phyloP scores from a whole-genome alignment of 2,113 vertebrate genomes.

The Anolis sagrei region DNA sequence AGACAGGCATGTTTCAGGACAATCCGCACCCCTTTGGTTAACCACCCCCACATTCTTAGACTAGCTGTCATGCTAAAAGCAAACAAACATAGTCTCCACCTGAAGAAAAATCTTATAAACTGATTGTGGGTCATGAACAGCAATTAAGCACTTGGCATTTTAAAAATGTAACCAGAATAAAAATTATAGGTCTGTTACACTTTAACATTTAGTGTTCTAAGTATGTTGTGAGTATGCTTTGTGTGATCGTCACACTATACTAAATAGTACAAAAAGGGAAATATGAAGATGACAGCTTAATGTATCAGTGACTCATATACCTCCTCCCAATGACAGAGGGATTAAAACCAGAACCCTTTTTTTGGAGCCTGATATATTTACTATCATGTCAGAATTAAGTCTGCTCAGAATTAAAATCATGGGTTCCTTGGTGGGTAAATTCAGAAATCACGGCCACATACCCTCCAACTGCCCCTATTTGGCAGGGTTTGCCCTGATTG shows the following conservation, averaged over 20 bases:
- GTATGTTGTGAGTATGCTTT: neutral
- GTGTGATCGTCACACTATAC: neutral
- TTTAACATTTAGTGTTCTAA: neutral
- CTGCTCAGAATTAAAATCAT: too few species aligned
- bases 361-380: too few species aligned
- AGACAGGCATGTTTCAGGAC: slow-evolving; percentile 28
- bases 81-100: slow-evolving; percentile 65
- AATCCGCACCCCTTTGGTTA: slow-evolving; percentile 40
- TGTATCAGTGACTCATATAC: too few species aligned
- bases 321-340: too few species aligned
- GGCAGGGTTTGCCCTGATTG: too few species aligned
- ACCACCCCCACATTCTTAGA: slow-evolving; percentile 71
- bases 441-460: too few species aligned
- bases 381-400: too few species aligned
- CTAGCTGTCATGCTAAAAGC: slow-evolving; percentile 68
- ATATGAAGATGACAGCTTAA: neutral
- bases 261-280: neutral
- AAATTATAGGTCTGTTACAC: slow-evolving; percentile 9
- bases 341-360: too few species aligned
- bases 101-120: slow-evolving; percentile 64
- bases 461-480: too few species aligned
- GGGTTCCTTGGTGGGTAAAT: too few species aligned
- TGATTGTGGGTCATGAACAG: slow-evolving; percentile 23
- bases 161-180: neutral
- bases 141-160: slow-evolving; percentile 51